Conservation (phyloP, 2,113 vertebrate species). For the Python bivittatus region DNA sequence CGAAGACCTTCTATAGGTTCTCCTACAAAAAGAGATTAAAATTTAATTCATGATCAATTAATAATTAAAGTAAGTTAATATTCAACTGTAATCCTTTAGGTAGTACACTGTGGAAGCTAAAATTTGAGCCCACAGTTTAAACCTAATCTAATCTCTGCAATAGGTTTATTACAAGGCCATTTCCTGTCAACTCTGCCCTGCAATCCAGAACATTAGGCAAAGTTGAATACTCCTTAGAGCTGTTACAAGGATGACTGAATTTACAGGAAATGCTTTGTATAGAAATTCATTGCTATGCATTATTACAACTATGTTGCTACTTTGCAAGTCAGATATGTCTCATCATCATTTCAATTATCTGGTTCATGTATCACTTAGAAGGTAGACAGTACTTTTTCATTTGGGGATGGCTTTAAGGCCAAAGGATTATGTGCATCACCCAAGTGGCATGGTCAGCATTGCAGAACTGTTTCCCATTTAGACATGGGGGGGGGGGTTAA, state of each 20-base stretch:
- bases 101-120: not conserved
- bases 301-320: not conserved
- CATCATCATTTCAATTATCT: not conserved
- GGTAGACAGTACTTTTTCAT: not conserved
- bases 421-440: not conserved
- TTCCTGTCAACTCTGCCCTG: not conserved
- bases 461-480: not conserved
- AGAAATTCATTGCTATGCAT: not conserved
- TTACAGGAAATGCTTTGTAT: not conserved
- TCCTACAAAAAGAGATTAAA: slow-evolving; percentile 74
- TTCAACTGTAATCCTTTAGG: not conserved
- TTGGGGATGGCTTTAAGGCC: not conserved
- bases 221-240: not conserved
- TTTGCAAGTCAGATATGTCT: not conserved
- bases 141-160: not conserved
- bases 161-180: not conserved
- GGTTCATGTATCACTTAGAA: not conserved
- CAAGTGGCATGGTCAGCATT: not conserved
- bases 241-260: not conserved
- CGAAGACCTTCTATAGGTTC: slow-evolving; percentile 91
- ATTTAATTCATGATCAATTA: slow-evolving; percentile 6
- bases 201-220: not conserved
- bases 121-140: not conserved
- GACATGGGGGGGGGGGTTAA: not conserved
- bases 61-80: not conserved